Evolutionary conservation across 2,113 vertebrate genomes (phyloP).

Genomic region (Halcyon senegalensis): DNA sequence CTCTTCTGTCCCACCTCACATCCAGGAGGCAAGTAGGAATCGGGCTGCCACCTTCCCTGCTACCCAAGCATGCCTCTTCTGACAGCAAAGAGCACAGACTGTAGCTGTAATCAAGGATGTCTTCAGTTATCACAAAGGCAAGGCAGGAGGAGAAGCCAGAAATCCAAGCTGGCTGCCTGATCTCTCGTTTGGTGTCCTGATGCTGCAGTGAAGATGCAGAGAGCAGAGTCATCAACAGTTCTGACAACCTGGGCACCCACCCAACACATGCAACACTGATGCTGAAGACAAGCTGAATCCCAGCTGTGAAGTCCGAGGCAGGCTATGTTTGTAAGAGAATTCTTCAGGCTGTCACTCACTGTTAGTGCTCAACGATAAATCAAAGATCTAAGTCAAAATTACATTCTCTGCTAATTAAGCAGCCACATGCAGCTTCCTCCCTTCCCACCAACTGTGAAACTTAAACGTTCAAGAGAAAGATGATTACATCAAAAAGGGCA

Average conservation of each 20-base stretch:
- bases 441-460: slow-evolving; percentile 33
- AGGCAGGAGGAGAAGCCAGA: not conserved
- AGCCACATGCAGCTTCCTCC: slow-evolving; percentile 5
- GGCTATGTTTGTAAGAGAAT: not conserved
- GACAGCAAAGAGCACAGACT: not conserved
- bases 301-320: not conserved
- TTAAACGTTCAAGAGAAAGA: slow-evolving; percentile 4
- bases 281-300: not conserved
- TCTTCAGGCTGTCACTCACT: slow-evolving; percentile 30
- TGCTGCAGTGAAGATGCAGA: not conserved
- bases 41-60: not conserved
- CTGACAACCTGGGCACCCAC: not conserved
- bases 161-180: not conserved
- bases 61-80: not conserved
- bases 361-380: not conserved
- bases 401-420: slow-evolving; percentile 9
- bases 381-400: slow-evolving; percentile 10
- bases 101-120: not conserved
- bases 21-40: not conserved
- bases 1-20: not conserved
- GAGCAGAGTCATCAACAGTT: not conserved
- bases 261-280: not conserved
- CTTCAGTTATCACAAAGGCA: not conserved
- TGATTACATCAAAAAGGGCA: not conserved
- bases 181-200: not conserved